Percentiles rank a stretch among this genome's conserved stretches.
Evolutionary conservation across 2,797 vertebrate species (phyloP).

Genomic region (Platyrinchus mystaceus): DNA sequence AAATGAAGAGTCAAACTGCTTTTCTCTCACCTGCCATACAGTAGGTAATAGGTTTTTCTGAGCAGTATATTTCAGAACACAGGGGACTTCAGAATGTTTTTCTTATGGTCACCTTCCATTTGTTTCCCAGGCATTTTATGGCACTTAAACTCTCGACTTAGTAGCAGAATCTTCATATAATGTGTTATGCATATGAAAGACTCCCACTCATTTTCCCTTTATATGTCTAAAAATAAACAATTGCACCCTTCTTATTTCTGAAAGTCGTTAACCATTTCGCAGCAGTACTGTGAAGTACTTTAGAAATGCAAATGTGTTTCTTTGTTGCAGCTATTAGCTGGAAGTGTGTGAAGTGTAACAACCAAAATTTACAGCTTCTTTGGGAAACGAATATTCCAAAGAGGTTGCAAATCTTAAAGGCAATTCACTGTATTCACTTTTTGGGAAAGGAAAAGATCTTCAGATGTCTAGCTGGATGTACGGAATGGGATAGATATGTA

Average conservation of each 20-base stretch:
- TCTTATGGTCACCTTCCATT: not conserved
- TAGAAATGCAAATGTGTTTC: not conserved
- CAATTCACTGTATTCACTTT: not conserved
- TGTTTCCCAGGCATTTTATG: not conserved
- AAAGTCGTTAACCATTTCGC: not conserved
- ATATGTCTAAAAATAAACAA: not conserved
- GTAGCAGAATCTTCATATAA: constrained; percentile 16
- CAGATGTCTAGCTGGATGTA: not conserved
- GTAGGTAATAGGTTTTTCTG: not conserved
- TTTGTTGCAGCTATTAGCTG: not conserved
- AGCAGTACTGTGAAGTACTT: not conserved
- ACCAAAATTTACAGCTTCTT: not conserved
- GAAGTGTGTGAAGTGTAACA: not conserved
- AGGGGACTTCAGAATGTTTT: not conserved
- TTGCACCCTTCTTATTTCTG: not conserved
- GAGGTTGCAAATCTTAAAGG: not conserved
- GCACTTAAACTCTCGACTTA: constrained; percentile 3
- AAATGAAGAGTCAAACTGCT: not conserved
- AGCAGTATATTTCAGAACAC: not conserved
- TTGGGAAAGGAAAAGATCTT: not conserved
- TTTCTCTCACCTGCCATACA: not conserved
- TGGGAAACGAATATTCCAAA: not conserved
- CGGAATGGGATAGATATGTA: not conserved
- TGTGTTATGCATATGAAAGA: not conserved
- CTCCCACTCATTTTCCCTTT: not conserved